Evolutionary conservation across 2,113 vertebrate species (phyloP).

Genomic region (Erinaceus europaeus): DNA sequence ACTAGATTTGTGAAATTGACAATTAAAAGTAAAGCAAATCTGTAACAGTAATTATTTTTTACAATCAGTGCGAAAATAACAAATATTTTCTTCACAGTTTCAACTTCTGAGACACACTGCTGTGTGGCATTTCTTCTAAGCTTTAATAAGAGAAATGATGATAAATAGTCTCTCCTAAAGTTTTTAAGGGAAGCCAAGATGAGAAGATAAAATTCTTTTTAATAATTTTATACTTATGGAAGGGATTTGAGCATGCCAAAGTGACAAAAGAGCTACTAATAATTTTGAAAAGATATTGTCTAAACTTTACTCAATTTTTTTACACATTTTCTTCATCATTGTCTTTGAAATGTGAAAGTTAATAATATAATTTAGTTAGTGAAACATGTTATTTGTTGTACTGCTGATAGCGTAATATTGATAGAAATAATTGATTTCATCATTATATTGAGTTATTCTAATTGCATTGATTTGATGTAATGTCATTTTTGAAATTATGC

Average conservation of each 20-base stretch:
- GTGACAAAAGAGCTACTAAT: conserved; percentile 17
- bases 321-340: neutral
- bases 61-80: conserved; percentile 73
- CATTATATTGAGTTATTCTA: neutral
- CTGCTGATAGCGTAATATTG: neutral
- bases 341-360: neutral
- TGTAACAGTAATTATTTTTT: conserved; percentile 79
- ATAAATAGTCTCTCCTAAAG: conserved; percentile 74
- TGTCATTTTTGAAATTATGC: neutral
- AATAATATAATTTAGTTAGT: conserved; percentile 37
- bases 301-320: conserved; percentile 9
- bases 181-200: conserved; percentile 73
- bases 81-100: conserved; percentile 74
- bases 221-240: conserved; percentile 48
- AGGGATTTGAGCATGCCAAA: conserved; percentile 34
- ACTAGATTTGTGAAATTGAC: conserved; percentile 46
- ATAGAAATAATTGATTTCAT: neutral
- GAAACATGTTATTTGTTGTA: neutral
- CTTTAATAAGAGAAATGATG: conserved; percentile 79
- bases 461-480: neutral
- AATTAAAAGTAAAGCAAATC: conserved; percentile 70
- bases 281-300: conserved; percentile 11
- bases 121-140: conserved; percentile 76
- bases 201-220: conserved; percentile 64
- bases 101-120: conserved; percentile 73